Evolutionary conservation across 2,113 vertebrate genomes (phyloP), one percentile per base, ranked within the genome.

Genomic region (Solea solea): DNA sequence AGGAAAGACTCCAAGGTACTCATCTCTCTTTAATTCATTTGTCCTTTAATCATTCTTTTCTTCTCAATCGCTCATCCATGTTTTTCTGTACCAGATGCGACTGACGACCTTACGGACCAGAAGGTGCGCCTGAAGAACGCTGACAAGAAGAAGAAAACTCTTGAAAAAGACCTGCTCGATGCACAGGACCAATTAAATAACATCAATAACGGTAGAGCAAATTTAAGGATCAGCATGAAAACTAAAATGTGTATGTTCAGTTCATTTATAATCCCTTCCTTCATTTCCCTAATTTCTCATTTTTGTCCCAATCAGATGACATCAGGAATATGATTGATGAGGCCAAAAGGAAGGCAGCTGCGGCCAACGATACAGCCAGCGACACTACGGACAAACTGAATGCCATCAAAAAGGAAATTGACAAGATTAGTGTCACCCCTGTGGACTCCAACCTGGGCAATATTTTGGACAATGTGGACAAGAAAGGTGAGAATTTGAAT

Each of bases 351-450:
- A 86, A 91, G 66, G 92, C 95, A 21, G 88, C 84, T 64, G 83
- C 72, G 13, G 95, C 96, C 28, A 83, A 92, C 0, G 80, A 86
- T 64, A 88, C 93, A 42, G 94, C 95, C 2, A 62, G 25, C 1
- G 55, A 84, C 39, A 93, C 97, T 2, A 67, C 96, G 78, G 83
- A 91, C 56, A 94, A 90, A 56, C 91, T 99, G 66, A 72, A 69
- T 7, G 92, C 86, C 68, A 96, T 99, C 80, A 89, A 85, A 79
- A 81, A 55, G 10, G 96, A 97, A 59, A 77, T 99, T 14, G 78
- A 89, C 8, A 95, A 94, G 42, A 92, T 97, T 58, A 94, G 83
- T 8, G 81, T 92, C 4, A 4, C 75, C 3, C 90, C 88, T 0
- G 46, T 1, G 3, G 59, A 78, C 45, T 40, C 81, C 15, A 92